Base-by-base conservation (phyloP, 2,888 invertebrate species). In the Cyclophora albipunctata region DNA sequence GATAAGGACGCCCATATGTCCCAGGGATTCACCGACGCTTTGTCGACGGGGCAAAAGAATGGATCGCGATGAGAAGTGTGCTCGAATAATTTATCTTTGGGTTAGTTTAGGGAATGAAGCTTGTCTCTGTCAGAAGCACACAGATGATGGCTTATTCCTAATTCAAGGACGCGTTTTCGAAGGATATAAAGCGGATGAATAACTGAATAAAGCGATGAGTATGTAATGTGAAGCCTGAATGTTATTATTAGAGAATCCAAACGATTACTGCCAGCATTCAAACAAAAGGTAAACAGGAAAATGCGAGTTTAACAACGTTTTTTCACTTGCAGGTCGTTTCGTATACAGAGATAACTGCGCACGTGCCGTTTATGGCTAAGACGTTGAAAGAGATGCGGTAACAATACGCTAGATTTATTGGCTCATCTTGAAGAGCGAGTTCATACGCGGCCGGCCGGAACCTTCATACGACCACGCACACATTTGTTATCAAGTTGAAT, bases 61-160 rank as follows among this genome's bases (percentile, higher is more conserved):
- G 72, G 74, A 74, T 78, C 75, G 73, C 77, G 77, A 80, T 83
- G 81, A 80, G 79, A 84, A 84, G 84, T 82, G 77, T 78, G 73
- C 73, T 70, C 71, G 78, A 83, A 86, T 83, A 84, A 84, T 84
- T 84, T 84, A 83, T 84, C 78, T 78, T 78, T 67, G 71, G 78
- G 78, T 81, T 76, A 78, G 79, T 78, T 82, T 76, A 73, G 72
- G 72, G 71, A 78, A 76, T 69, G 74, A 75, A 78, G 74, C 77
- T 76, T 69, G 70, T 78, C 75, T 75, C 69, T 62, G 67, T 63
- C 73, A 76, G 67, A 67, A 71, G 67, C 67, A 68, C 61, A 70
- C 70, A 70, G 71, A 75, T 77, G 76, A 75, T 71, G 71, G 76
- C 74, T 79, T 80, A 80, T 80, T 77, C 75, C 75, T 81, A 78